Evolutionary conservation across 2,888 invertebrate species (phyloP), one percentile per base, ranked within the genome.

Genomic region (Sisyra terminalis): DNA sequence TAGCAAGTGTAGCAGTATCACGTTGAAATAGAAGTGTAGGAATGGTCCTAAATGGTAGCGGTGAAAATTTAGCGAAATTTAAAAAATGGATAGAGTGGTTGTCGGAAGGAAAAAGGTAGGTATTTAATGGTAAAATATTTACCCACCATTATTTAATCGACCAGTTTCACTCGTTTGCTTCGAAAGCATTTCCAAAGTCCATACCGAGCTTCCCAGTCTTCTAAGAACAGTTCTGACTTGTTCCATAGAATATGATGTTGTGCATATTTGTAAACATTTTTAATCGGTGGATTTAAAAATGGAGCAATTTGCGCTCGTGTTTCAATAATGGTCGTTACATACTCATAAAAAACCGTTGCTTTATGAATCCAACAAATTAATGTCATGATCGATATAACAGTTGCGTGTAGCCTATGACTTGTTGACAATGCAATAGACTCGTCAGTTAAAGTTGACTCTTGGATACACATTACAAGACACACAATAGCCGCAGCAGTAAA

Each of bases 141-240:
- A n/a, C n/a, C n/a, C n/a, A n/a, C n/a, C n/a, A n/a, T n/a, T 5
- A 24, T 24, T 7, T 24, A 24, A 24, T 24, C 24, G 7, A 24
- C 24, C 7, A 24, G 24, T 24, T 24, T 24, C 24, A 24, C 24
- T 24, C 24, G 24, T 24, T 24, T 24, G 24, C 24, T 24, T 24
- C 34, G 10, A 47, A 76, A 67, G 58, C 64, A 70, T 53, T 73
- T 75, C 75, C 75, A 76, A 5, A 76, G 53, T 0, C 73, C 73
- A 47, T 71, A 77, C 29, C 76, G 64, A 3, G 71, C 61, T 52
- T 76, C 74, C 75, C 75, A 76, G 51, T 76, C 74, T 46, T 75
- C 69, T 45, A 77, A 73, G 52, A 73, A 77, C 10, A 77, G 54
- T 5, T 73, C 71, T 0, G 71, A 69, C 44, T 73, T 74, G 49